Evolutionary conservation across 2,888 invertebrate genomes (phyloP).

Genomic region (Zygaena filipendulae): DNA sequence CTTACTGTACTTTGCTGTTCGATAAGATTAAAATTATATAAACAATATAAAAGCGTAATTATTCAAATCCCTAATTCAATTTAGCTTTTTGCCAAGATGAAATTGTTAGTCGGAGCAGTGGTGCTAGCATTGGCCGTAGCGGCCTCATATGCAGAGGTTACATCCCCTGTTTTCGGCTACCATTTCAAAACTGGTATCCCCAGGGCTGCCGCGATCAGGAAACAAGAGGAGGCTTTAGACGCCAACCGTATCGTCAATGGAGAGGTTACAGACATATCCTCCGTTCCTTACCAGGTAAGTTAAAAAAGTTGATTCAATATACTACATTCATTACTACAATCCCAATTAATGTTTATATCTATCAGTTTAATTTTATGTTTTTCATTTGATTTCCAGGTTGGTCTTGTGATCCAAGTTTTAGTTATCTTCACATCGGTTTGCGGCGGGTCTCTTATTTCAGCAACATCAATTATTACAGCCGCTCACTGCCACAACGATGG

Average conservation of each 20-base stretch:
- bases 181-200: constrained; percentile 32
- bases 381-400: constrained; percentile 30
- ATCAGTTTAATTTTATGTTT: too few relatives aligned
- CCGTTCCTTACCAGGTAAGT: constrained; percentile 37
- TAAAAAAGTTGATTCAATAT: too few relatives aligned
- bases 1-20: too few relatives aligned
- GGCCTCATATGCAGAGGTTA: constrained; percentile 18
- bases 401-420: constrained; percentile 29
- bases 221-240: constrained; percentile 19
- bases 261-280: constrained; percentile 21
- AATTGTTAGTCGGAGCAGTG: constrained; percentile 11
- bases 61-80: background rate
- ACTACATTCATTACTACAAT: too few relatives aligned
- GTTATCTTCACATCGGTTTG: constrained; percentile 30
- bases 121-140: constrained; percentile 23
- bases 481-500: constrained; percentile 35
- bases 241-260: constrained; percentile 9
- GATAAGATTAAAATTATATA: constrained; percentile 2
- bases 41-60: background rate
- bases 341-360: too few relatives aligned
- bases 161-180: constrained; percentile 24
- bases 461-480: constrained; percentile 26
- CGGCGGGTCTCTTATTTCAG: constrained; percentile 29
- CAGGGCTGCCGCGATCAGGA: constrained; percentile 25
- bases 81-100: constrained; percentile 15